Evolutionary conservation across 2,797 vertebrate genomes (phyloP), one percentile per base, ranked within the genome.

Genomic region (Garrulus glandarius): DNA sequence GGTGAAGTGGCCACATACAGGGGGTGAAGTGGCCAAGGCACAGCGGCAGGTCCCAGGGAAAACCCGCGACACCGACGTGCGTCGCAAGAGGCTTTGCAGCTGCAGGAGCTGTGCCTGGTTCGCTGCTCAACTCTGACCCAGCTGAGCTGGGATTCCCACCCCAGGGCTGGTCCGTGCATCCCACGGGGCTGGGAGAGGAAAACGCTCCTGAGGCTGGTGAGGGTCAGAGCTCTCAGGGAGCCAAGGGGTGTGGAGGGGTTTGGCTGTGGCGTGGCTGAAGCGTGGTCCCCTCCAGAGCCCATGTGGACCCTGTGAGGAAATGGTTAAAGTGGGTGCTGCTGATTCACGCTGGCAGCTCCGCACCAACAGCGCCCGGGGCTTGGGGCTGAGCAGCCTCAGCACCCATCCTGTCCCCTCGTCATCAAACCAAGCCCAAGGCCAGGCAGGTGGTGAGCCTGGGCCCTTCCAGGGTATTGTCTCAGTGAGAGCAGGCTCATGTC

Each of bases 291-390:
- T 56, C 30, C 13, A 1, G 61, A 86, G 70, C 69, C 6, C 6
- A 7, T 0, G 7, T 6, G 41, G 69, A 43, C 43, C 20, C 52
- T 55, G 70, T 0, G 4, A 85, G 70, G 93, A 93, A 88, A 81
- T 0, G 24, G 75, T 95, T 93, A 83, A 83, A 79, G 78, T 2
- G n/a, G 89, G 91, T 32, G 72, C 82, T 89, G 95, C 96, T 96
- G 95, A 94, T 95, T 96, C 91, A 94, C 21, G n/a, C 68, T 64
- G 79, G 78, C 84, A 83, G 71, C 87, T 91, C 92, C 1, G 5
- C 64, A 76, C 53, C 79, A 72, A 82, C 64, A 70, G 44, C 1
- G 6, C 71, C 20, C 7, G 0, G 53, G 55, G 46, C 43, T 46
- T 7, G 0, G 75, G 85, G 89, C 37, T 87, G 70, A 87, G 75